Conservation (phyloP, 2,797 vertebrate species). For the Dendrocincla fuliginosa region DNA sequence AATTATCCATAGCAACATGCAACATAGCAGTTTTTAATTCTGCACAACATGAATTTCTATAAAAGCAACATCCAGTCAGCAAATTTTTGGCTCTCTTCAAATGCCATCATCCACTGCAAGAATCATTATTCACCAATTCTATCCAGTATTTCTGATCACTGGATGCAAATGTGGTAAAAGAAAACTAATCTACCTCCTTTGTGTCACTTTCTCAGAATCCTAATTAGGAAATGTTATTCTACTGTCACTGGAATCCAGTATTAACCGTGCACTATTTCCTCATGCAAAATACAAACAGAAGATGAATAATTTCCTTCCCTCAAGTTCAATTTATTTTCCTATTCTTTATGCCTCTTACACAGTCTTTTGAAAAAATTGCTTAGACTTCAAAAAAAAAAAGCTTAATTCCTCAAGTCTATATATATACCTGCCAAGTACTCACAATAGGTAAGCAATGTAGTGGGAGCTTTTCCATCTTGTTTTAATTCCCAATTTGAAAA, state of each 20-base stretch:
- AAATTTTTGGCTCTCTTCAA: not conserved
- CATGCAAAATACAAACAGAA: not conserved
- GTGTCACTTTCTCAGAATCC: not conserved
- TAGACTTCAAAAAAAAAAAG: not conserved
- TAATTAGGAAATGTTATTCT: not conserved
- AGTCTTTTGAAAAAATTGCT: not conserved
- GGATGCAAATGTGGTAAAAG: slow-evolving; percentile 3
- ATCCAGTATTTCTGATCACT: slow-evolving; percentile 1
- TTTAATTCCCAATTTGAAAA: not conserved
- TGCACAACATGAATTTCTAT: not conserved
- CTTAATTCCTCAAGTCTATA: not conserved
- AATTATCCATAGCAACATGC: not conserved
- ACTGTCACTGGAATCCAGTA: not conserved
- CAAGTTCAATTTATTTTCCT: not conserved
- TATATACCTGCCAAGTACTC: not conserved
- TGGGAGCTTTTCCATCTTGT: not conserved
- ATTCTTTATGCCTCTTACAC: not conserved
- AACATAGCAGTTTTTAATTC: not conserved
- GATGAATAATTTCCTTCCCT: not conserved
- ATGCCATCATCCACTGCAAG: not conserved
- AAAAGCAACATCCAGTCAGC: slow-evolving; percentile 24
- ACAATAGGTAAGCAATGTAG: not conserved
- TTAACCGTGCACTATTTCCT: not conserved
- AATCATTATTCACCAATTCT: not conserved
- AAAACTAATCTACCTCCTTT: not conserved